Percentiles rank a stretch among this genome's conserved stretches.
Conservation (phyloP, 2,113 vertebrate genomes). For the Thymallus thymallus region DNA sequence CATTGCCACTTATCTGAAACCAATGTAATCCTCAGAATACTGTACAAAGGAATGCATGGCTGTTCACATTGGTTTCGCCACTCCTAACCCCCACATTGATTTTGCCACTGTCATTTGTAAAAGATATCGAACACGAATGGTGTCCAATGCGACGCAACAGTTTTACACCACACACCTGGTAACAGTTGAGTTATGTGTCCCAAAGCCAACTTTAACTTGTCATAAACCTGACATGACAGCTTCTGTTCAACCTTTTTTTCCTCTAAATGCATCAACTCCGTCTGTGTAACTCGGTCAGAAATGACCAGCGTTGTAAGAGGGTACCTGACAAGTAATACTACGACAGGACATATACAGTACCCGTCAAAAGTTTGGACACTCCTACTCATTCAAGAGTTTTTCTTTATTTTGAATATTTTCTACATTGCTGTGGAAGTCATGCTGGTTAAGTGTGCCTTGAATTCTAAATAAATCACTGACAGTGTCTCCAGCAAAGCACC, state of each 20-base stretch:
- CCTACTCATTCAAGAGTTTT: too few relatives aligned
- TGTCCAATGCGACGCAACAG: conserved; percentile 3
- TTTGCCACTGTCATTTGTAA: conserved; percentile 38
- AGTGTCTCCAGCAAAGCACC: too few relatives aligned
- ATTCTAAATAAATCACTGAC: too few relatives aligned
- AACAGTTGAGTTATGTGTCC: conserved; percentile 35
- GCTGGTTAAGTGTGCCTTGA: too few relatives aligned
- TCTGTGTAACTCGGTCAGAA: too few relatives aligned
- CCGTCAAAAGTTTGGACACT: too few relatives aligned
- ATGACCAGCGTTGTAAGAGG: conserved; percentile 18
- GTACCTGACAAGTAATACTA: conserved; percentile 10
- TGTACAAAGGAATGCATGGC: conserved; percentile 47
- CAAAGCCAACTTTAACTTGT: conserved; percentile 40
- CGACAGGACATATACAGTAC: conserved; percentile 15
- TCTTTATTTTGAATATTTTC: too few relatives aligned
- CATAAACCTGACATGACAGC: conserved; percentile 36
- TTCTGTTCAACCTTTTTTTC: conserved; percentile 6
- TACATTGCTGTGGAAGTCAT: too few relatives aligned
- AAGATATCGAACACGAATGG: conserved; percentile 36
- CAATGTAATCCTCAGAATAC: conserved; percentile 52
- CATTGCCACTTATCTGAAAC: conserved; percentile 30
- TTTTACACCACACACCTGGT: conserved; percentile 43
- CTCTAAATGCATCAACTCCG: neutral
- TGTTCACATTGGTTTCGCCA: conserved; percentile 22
- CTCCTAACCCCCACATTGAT: conserved; percentile 40